phyloP scores from a whole-genome alignment of 2,113 vertebrate species.

The Dermatemys mawii region DNA sequence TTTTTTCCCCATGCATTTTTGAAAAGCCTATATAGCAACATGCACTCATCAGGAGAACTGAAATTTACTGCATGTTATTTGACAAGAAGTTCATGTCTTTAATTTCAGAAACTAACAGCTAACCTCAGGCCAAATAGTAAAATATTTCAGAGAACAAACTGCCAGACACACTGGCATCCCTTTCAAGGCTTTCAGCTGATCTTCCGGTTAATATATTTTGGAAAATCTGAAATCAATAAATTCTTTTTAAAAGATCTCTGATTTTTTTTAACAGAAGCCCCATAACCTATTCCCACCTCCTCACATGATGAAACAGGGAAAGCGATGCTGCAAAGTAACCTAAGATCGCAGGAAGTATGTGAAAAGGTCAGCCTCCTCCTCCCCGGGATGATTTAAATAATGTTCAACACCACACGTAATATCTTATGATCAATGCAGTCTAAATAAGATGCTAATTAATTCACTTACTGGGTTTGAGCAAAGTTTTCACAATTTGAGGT shows the following conservation, averaged over 20 bases:
- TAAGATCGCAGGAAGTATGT: neutral
- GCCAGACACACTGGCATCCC: neutral
- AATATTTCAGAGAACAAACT: slow-evolving; percentile 43
- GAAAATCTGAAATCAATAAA: slow-evolving; percentile 5
- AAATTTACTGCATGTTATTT: slow-evolving; percentile 29
- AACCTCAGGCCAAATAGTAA: slow-evolving; percentile 27
- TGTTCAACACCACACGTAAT: neutral
- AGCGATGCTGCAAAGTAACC: slow-evolving; percentile 8
- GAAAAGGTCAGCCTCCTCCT: neutral
- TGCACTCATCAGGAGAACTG: slow-evolving; percentile 26
- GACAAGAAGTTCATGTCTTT: slow-evolving; percentile 51
- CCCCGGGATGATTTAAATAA: neutral
- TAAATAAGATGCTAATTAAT: neutral
- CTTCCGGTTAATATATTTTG: neutral
- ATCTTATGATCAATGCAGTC: neutral
- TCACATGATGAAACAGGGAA: neutral
- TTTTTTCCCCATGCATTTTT: neutral
- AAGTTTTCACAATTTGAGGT: neutral
- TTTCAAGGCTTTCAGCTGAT: neutral
- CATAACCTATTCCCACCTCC: slow-evolving; percentile 6
- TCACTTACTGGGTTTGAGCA: neutral
- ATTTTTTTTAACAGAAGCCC: slow-evolving; percentile 57
- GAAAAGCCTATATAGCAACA: neutral
- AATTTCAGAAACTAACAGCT: slow-evolving; percentile 32
- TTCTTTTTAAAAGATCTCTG: slow-evolving; percentile 29